Percentiles rank a stretch among this genome's conserved stretches.
These are phyloP conservation scores for Pseudeuparius sepicola DNA, from an alignment of 2,888 invertebrate species.

Conservation along the genomic window DNA sequence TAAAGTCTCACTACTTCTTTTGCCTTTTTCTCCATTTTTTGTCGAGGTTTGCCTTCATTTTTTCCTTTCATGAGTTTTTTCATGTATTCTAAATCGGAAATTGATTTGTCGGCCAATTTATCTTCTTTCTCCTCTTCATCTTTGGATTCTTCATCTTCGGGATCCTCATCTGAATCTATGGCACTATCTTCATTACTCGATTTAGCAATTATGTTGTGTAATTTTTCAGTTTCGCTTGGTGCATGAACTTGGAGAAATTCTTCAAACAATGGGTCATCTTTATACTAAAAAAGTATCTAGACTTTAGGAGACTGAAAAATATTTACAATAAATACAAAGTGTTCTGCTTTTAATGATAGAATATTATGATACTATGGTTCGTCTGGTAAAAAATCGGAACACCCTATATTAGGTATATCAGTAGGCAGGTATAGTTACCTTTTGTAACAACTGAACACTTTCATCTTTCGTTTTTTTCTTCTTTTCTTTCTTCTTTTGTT, in stretches of 20 bases:
- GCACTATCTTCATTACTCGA: conserved; percentile 26
- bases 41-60: conserved; percentile 32
- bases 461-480: conserved; percentile 44
- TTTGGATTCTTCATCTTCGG: conserved; percentile 27
- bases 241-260: conserved; percentile 85
- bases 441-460: conserved; percentile 44
- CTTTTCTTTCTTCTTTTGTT: conserved; percentile 30
- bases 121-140: conserved; percentile 22
- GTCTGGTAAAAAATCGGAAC: too few relatives aligned
- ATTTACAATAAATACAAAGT: conserved; percentile 16
- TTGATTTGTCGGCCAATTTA: conserved; percentile 59
- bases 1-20: conserved; percentile 40
- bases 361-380: conserved; percentile 6
- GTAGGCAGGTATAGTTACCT: too few relatives aligned
- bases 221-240: conserved; percentile 37
- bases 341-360: background rate
- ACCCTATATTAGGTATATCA: too few relatives aligned
- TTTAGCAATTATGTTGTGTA: conserved; percentile 25
- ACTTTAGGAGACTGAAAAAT: too few relatives aligned
- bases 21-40: conserved; percentile 36
- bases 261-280: conserved; percentile 79
- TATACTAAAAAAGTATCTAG: too few relatives aligned
- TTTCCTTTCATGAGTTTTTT: conserved; percentile 47
- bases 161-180: conserved; percentile 34
- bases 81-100: conserved; percentile 73